Percentiles rank a stretch among this genome's conserved stretches.
These are phyloP conservation scores for Chaetoderma sp. DNA, from an alignment of 2,888 invertebrate species.

Conservation along the genomic window DNA sequence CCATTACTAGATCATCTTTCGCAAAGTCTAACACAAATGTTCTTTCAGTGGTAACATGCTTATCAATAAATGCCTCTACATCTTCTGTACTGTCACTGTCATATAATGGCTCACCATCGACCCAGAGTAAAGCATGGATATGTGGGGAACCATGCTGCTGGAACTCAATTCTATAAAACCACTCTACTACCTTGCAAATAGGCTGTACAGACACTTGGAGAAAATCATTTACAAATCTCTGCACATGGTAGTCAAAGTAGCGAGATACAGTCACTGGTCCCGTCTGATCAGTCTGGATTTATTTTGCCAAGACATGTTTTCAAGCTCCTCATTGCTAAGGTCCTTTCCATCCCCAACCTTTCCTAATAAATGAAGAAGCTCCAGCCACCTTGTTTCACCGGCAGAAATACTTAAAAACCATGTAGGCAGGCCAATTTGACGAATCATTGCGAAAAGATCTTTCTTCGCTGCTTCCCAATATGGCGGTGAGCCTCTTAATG, in stretches of 20 bases:
- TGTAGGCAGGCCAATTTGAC: too few species aligned
- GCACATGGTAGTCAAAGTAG: constrained; percentile 28
- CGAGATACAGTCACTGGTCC: too few species aligned
- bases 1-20: too few species aligned
- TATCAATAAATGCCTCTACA: too few species aligned
- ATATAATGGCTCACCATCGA: constrained; percentile 24
- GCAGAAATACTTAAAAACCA: constrained; percentile 20
- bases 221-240: constrained; percentile 23
- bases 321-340: constrained; percentile 13
- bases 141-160: constrained; percentile 34
- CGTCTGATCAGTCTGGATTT: constrained; percentile 15
- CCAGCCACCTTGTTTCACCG: constrained; percentile 12
- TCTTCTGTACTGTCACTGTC: background rate
- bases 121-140: constrained; percentile 32
- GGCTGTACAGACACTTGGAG: too few species aligned
- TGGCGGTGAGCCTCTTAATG: too few species aligned
- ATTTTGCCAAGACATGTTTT: constrained; percentile 13
- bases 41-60: too few species aligned
- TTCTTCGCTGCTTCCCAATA: too few species aligned
- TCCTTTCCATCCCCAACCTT: constrained; percentile 17
- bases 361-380: constrained; percentile 21
- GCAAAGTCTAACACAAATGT: too few species aligned
- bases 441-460: too few species aligned
- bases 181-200: too few species aligned
- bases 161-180: constrained; percentile 28